phyloP scores from a whole-genome alignment of 2,113 vertebrate species.

The Apaloderma vittatum region DNA sequence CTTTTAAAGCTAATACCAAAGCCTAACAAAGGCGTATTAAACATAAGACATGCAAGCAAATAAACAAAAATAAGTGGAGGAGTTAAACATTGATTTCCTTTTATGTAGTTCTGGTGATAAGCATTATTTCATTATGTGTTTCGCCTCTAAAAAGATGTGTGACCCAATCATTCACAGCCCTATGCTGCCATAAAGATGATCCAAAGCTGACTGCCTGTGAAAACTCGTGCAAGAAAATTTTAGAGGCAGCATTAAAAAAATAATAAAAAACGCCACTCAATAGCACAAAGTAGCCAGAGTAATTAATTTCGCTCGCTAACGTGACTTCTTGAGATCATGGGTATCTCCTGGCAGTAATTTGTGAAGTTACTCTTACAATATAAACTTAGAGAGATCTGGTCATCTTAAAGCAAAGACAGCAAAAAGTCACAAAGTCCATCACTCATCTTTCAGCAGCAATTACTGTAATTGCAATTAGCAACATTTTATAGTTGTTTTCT shows the following conservation, averaged over 20 bases:
- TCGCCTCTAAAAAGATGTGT: not conserved
- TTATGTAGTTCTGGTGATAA: not conserved
- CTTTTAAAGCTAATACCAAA: not conserved
- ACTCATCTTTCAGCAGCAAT: not conserved
- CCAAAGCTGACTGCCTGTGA: not conserved
- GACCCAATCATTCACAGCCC: not conserved
- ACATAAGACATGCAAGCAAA: not conserved
- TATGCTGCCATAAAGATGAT: not conserved
- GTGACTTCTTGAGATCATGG: not conserved
- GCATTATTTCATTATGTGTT: not conserved
- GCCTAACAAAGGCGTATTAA: not conserved
- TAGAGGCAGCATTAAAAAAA: not conserved
- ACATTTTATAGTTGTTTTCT: not conserved
- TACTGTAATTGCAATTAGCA: not conserved
- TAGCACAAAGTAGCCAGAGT: not conserved
- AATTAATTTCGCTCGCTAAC: not conserved
- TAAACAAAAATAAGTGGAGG: constrained; percentile 22
- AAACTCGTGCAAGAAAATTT: not conserved
- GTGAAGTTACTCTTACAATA: not conserved
- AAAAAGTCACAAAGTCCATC: not conserved
- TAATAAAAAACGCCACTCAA: not conserved
- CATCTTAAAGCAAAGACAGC: not conserved
- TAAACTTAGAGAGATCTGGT: not conserved
- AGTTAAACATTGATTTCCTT: constrained; percentile 13
- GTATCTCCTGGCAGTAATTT: not conserved